Base-by-base conservation (phyloP, 2,797 vertebrate species). In the Sternarchorhynchus goeldii region DNA sequence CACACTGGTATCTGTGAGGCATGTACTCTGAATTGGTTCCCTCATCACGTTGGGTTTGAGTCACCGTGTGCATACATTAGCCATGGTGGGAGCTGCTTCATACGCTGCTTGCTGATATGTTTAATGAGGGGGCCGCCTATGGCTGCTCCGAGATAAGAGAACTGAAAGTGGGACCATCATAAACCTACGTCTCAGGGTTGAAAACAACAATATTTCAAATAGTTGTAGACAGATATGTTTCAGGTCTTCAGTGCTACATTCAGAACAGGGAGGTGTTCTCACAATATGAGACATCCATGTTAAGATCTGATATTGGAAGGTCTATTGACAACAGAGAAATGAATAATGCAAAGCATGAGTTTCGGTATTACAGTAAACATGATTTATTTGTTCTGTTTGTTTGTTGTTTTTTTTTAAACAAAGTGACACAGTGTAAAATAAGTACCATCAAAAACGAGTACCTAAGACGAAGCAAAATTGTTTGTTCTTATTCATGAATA, bases 391-490 rank as follows among this genome's bases (percentile, higher is more conserved):
- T 50, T 50, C 45, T 50, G 45, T 25, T 72, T 67, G 21, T 39
- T 45, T 7, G 25, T 25, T 25, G 53, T 36, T 65, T 72, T 75
- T 84, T 82, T 70, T 84, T 76, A 71, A 56, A 79, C 75, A 87
- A 87, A 88, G 85, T 88, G 84, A 86, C 85, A 83, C 65, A 84
- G 85, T 82, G 81, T 82, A 85, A 79, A 85, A 77, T 66, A 63
- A 77, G 75, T 83, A 83, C 83, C 80, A 77, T 75, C 70, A 76
- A 70, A 74, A 78, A 83, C 53, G 77, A 83, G 87, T 85, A 88
- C 84, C 83, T 71, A 80, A 56, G 56, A 57, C 7, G 53, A 57
- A 76, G 39, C 65, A 56, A 57, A 39, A 25, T 20, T 59, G 32
- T 64, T 68, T 69, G 57, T 62, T 81, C 67, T 65, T 50, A 50